Base-by-base conservation (phyloP, 2,888 invertebrate species). In the Sacculina carcini region DNA sequence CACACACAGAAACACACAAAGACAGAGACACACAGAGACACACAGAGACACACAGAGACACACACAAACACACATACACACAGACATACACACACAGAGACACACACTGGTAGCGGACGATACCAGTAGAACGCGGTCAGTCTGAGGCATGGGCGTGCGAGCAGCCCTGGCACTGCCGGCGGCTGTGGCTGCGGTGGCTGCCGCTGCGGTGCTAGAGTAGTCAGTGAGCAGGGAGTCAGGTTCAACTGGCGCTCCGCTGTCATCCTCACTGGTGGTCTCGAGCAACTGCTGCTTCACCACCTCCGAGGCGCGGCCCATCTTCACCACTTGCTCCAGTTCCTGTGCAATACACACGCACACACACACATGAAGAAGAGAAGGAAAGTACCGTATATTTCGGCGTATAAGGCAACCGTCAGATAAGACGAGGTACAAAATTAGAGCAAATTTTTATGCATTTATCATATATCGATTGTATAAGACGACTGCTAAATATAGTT, bases 161-260 rank as follows among this genome's bases (percentile, higher is more conserved):
- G 90, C 87, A 1, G 92, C 92, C 53, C 90, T 73, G 2, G 90
- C 87, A 57, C 74, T 72, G 2, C 77, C 77, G 5, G 81, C 75
- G 48, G 83, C 76, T 10, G 69, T 68, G 24, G 75, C 64, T 9
- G 82, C 80, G 68, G n/a, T n/a, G 57, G 74, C 72, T 2, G 77
- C 77, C 5, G 81, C 75, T 48, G 83, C 76, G 10, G 69, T 68
- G 26, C 75, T 64, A 7, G 82, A 80, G 68, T 94, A 96, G 66
- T 94, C 90, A 16, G 84, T 83, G 7, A 94, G 69, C 51, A 96
- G 71, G 36, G 84, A 78, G 63, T 87, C 84, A 0, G 89, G 85
- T n/a, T n/a, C n/a, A n/a, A n/a, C n/a, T n/a, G n/a, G n/a, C 1
- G 83, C 75, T 54, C 77, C 61, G 59, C 74, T 76, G 59, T 79